Evolutionary conservation across 2,113 vertebrate species (phyloP), one percentile per base, ranked within the genome.

Genomic region (Zeus faber): DNA sequence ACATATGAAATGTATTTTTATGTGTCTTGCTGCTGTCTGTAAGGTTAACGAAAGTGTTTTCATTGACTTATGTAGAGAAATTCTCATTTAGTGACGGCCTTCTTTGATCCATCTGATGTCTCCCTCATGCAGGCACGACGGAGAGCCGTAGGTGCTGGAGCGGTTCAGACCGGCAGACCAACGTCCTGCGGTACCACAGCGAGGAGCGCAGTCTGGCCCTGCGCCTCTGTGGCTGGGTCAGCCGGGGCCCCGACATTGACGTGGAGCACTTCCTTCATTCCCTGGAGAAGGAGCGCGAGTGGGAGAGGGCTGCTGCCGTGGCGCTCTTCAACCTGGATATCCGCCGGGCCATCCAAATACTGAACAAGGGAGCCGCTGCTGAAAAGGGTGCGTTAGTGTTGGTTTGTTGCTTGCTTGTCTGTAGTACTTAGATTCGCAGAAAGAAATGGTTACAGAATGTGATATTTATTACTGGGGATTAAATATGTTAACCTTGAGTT

Each of bases 251-350:
- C 0, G 94, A 98, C 60, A 65, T 91, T 9, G 94, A 98, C 43
- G 91, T 98, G 65, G 96, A 95, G 44, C 90, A 89, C 11, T 97
- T 99, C 78, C 88, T 99, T 60, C 89, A 86, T 29, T 89, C 93
- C 0, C 87, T 99, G 81, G 97, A 98, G 68, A 92, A 93, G 83
- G 95, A 97, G 70, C 89, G 89, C 2, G 95, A 98, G 71, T 98
- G 97, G 97, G 95, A 98, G 60, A 81, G 94, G 50, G 95, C 96
- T 0, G 97, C 97, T 16, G 95, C 97, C 5, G 92, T 99, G 20
- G 95, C 95, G 3, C 90, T 99, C 61, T 99, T 99, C 83, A 98
- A 98, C 80, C 83, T 96, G 83, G 95, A 98, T 79, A 99, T 99
- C 78, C 91, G 97, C 1, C 82, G 94, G 5, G 93, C 96, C 25